Base-by-base conservation (phyloP, 2,888 invertebrate species). In the Acholoe squamosa region DNA sequence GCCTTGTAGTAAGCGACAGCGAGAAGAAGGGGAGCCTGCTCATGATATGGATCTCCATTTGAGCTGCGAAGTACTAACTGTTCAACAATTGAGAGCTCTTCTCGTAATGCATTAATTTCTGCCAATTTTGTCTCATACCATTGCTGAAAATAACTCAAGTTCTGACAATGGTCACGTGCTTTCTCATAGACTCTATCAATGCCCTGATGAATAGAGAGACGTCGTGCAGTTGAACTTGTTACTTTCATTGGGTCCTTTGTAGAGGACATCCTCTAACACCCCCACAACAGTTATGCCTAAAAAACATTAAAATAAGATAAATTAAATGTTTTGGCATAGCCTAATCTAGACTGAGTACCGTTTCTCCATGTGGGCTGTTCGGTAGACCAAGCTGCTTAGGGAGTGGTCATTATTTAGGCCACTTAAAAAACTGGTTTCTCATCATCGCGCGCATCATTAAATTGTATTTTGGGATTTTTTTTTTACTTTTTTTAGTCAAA, bases 101-200 rank as follows among this genome's bases (percentile, higher is more conserved):
- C 86, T 31, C 28, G 31, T 12, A 54, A 5, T 12, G 33, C 25
- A 22, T 25, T 14, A n/a, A 86, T 54, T 25, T 28, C 54, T 7
- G 25, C 86, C 19, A 86, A 28, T 28, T 86, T 52, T n/a, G 28
- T 31, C 25, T 86, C 86, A 54, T 52, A 86, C 52, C 86, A 86
- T 54, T 52, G 86, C 19, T 86, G 54, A 25, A 86, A 86, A 34
- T 33, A 10, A 34, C 34, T 80, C 14, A 80, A n/a, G n/a, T 80
- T 80, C n/a, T 80, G 19, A 19, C 19, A 43, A 43, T 80, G 80
- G 19, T 33, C 80, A 0, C 34, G 16, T 19, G 43, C 80, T 25
- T n/a, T 43, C 43, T 80, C n/a, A 10, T 80, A 43, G 0, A 80
- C 43, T 34, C 22, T 43, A 19, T 80, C 80, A 19, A 80, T 80